phyloP scores from a whole-genome alignment of 2,113 vertebrate genomes.

The Macroglossus sobrinus region DNA sequence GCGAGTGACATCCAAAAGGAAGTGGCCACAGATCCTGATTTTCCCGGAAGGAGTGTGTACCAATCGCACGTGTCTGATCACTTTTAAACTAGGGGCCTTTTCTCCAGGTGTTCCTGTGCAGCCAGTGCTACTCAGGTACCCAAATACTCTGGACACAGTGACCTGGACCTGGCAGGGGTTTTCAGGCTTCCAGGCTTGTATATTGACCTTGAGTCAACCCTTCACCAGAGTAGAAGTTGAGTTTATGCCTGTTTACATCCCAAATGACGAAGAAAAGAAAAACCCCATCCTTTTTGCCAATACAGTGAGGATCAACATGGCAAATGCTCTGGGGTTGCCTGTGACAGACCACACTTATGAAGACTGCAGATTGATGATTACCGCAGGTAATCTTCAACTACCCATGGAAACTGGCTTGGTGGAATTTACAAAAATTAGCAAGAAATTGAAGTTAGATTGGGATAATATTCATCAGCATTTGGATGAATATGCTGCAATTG shows the following conservation, averaged over 20 bases:
- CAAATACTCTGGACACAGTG: slow-evolving; percentile 91
- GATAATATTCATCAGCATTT: slow-evolving; percentile 87
- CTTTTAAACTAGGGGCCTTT: slow-evolving; percentile 95
- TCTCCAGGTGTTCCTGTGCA: slow-evolving; percentile 91
- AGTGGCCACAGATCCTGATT: slow-evolving; percentile 94
- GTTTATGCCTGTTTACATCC: slow-evolving; percentile 90
- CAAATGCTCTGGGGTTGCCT: slow-evolving; percentile 88
- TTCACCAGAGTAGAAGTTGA: slow-evolving; percentile 92
- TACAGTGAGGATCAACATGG: slow-evolving; percentile 87
- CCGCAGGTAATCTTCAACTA: slow-evolving; percentile 89
- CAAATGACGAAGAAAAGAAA: slow-evolving; percentile 88
- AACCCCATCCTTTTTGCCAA: slow-evolving; percentile 86
- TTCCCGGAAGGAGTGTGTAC: slow-evolving; percentile 97
- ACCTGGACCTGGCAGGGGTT: slow-evolving; percentile 96
- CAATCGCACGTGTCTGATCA: slow-evolving; percentile 92
- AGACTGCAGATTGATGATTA: slow-evolving; percentile 94
- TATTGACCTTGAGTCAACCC: slow-evolving; percentile 88
- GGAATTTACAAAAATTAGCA: slow-evolving; percentile 96
- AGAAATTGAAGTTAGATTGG: slow-evolving; percentile 94
- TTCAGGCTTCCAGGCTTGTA: slow-evolving; percentile 81
- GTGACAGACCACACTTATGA: slow-evolving; percentile 94
- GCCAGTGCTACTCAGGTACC: slow-evolving; percentile 90
- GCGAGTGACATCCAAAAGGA: slow-evolving; percentile 85
- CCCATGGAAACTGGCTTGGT: slow-evolving; percentile 96
- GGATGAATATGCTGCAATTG: slow-evolving; percentile 88